phyloP scores from a whole-genome alignment of 2,888 invertebrate genomes.

The Argyra leucocephala region DNA sequence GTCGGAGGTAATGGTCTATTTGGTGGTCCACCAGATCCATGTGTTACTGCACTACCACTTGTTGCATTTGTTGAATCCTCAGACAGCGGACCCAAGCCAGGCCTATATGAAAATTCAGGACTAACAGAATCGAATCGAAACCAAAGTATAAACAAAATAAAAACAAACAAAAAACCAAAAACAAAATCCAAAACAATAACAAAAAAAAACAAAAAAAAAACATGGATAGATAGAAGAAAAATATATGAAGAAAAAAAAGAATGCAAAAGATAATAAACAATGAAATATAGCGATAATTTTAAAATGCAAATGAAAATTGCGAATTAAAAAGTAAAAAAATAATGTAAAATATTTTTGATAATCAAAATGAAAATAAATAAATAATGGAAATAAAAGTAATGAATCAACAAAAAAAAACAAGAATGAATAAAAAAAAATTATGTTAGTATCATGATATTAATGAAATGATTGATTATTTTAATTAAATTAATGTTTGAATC shows the following conservation, averaged over 20 bases:
- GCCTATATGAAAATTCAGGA: conserved; percentile 75
- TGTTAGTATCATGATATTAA: conserved; percentile 10
- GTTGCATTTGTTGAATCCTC: conserved; percentile 45
- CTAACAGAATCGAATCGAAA: conserved; percentile 46
- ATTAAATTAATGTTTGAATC: too few species aligned
- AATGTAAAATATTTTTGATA: not conserved
- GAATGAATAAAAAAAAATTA: not conserved
- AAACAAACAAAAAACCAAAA: conserved; percentile 26
- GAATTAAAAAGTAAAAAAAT: not conserved
- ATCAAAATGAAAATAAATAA: not conserved
- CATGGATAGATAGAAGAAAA: conserved; percentile 18
- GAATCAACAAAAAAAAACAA: not conserved
- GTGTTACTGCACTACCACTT: conserved; percentile 36
- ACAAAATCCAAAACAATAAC: conserved; percentile 21
- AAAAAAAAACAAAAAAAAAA: conserved; percentile 22
- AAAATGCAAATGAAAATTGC: not conserved
- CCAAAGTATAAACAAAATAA: conserved; percentile 24
- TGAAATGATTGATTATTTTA: not conserved
- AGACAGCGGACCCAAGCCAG: conserved; percentile 56
- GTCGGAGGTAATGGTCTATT: conserved; percentile 90
- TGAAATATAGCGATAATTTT: not conserved
- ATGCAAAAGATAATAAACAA: not conserved
- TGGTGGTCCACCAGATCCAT: conserved; percentile 62
- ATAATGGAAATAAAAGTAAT: too few species aligned
- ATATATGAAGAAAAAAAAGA: not conserved